Conservation (phyloP, 2,113 vertebrate genomes). For the Ageneiosus marmoratus region DNA sequence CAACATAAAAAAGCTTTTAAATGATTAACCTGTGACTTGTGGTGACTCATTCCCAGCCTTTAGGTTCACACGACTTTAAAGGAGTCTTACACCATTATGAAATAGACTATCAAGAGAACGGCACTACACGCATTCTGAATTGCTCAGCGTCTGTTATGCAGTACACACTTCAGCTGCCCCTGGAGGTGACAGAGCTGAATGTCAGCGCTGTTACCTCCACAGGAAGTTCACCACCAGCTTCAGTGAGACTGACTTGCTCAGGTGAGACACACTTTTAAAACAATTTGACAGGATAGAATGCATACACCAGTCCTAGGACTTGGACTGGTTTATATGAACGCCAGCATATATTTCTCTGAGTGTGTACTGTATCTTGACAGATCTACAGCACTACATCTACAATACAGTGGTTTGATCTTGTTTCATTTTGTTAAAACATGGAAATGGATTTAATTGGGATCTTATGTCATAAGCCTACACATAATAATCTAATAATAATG, state of each 20-base stretch:
- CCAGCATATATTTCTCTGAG: no score
- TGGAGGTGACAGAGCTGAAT: slow-evolving; percentile 45
- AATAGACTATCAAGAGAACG: slow-evolving; percentile 47
- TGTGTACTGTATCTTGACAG: no score
- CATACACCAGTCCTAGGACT: background rate
- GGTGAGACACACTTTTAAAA: slow-evolving; percentile 52
- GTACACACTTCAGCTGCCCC: slow-evolving; percentile 55
- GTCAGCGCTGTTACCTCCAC: slow-evolving; percentile 64
- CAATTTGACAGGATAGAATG: background rate
- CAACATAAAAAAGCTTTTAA: background rate
- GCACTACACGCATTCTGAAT: slow-evolving; percentile 27
- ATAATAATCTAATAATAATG: background rate
- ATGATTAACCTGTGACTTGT: background rate
- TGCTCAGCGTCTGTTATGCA: slow-evolving; percentile 46
- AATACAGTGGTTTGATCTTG: background rate
- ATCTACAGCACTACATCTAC: background rate
- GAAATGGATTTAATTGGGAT: background rate
- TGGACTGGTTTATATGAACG: background rate
- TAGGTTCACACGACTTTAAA: slow-evolving; percentile 55
- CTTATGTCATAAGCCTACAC: background rate
- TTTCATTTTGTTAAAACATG: background rate
- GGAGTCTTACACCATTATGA: slow-evolving; percentile 60
- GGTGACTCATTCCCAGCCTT: slow-evolving; percentile 55
- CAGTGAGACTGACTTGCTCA: slow-evolving; percentile 61
- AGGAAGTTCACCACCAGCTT: slow-evolving; percentile 65